These are phyloP conservation scores for Rhagoletis pomonella DNA, from an alignment of 1,140 invertebrate genomes.

Conservation along the genomic window DNA sequence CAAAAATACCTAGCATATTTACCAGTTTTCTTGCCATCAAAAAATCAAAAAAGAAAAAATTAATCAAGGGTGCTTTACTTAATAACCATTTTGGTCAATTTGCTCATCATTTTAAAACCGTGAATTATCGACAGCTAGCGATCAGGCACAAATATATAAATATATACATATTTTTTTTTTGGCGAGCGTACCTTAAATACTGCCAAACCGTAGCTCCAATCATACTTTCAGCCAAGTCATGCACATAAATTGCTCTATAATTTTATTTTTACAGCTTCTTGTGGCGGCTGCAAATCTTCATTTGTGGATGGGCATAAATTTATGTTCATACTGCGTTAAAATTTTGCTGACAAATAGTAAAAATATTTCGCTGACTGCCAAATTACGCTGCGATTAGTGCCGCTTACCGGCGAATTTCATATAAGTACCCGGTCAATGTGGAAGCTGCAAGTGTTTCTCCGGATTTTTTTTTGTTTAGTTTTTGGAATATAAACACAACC, in stretches of 20 bases:
- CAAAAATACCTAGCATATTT: background rate
- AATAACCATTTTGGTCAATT: conserved; percentile 35
- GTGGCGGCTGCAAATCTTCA: conserved; percentile 16
- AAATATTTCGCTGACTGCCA: conserved; percentile 32
- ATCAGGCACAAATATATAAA: too few relatives aligned
- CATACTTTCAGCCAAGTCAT: conserved; percentile 63
- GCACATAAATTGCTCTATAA: conserved; percentile 74
- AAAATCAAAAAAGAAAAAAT: background rate
- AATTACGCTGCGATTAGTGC: conserved; percentile 30
- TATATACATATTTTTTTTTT: background rate
- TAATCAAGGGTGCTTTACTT: background rate
- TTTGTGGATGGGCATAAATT: background rate
- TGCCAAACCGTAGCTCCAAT: background rate
- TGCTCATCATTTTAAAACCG: conserved; percentile 22
- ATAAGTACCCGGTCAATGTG: background rate
- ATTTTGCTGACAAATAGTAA: background rate
- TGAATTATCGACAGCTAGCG: background rate
- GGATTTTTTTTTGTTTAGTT: background rate
- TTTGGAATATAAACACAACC: conserved; percentile 29
- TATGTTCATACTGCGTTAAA: background rate
- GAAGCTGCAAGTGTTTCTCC: background rate
- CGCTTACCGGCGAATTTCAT: background rate
- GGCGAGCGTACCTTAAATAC: background rate
- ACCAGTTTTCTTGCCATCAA: background rate
- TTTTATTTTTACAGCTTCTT: conserved; percentile 71